Base-by-base conservation (phyloP, 2,797 vertebrate genomes). In the Argentina silus region DNA sequence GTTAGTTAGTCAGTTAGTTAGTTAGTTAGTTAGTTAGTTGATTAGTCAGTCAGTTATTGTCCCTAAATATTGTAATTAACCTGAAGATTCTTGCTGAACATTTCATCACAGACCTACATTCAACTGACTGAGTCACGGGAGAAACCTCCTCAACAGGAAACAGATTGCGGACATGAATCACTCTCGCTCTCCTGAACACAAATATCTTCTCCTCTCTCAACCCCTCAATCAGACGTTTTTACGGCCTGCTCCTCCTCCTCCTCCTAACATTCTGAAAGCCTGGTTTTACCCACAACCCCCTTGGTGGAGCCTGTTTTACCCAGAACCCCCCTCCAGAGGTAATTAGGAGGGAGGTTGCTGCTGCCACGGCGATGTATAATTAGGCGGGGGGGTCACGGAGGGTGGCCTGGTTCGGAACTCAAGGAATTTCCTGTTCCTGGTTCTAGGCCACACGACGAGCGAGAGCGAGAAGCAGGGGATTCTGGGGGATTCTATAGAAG, bases 401-500 rank as follows among this genome's bases (percentile, higher is more conserved):
- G 73, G 73, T 17, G 76, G 68, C 81, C 83, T 83, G 61, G 76
- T 83, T 85, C 67, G 27, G 70, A 72, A 76, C 71, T 1, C 23
- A 51, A 84, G 84, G 84, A 81, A 81, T 79, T 82, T 86, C 83
- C 81, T 79, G 71, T 36, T 19, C 64, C 66, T 60, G 71, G 62
- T 76, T 81, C 78, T 79, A 73, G 79, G 81, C 78, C 83, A 78
- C 44, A 11, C 21, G 19, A 4, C 57, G 53, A 15, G 21, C 7
- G 6, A 45, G 63, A 70, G 61, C 57, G 73, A 50, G 56, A 76
- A 27, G 61, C 66, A 42, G 66, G 64, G 72, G 63, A 73, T 69
- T 64, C 68, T 15, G 3, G 15, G n/a, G 42, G 62, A 64, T 47
- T 56, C 67, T 57, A 11, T 73, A 67, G 69, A 27, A 36, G 70